Base-by-base conservation (phyloP, 2,113 vertebrate species). In the Willisornis vidua region DNA sequence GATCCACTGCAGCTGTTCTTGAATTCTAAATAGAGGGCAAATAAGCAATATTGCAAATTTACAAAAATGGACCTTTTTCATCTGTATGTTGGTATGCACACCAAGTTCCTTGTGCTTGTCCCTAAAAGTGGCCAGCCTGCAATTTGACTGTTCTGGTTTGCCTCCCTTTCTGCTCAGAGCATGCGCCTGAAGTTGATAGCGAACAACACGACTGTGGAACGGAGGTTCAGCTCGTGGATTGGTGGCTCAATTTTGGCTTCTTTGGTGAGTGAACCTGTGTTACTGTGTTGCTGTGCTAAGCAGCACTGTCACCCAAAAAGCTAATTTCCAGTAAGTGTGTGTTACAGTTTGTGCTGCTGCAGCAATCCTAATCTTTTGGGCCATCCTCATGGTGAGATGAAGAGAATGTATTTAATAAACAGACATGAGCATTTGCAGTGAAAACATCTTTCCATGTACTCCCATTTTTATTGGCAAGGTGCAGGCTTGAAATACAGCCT, bases 161-260 rank as follows among this genome's bases (percentile, higher is more conserved):
- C 63, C 41, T 83, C 35, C 67, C 6, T 85, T 8, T 97, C n/a
- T 62, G 74, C 97, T 33, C 97, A 99, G 99, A 99, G 99, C 89
- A 99, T 99, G 99, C 98, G 99, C 63, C 98, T 99, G 97, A 99
- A 99, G 96, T 88, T 99, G 97, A 99, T 99, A 81, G 99, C 99
- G 3, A 99, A 99, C 97, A 99, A 99, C 96, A 99, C 99, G 3
- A 99, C 99, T 1, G 99, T 99, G 95, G 99, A 99, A 94, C 98
- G 99, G 48, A 98, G 99, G 82, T 99, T 99, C 97, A 99, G 99
- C 87, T 99, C 99, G 0, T 99, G 99, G 99, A 99, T 99, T 51
- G 99, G 99, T 67, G 99, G 99, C 33, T 99, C 99, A 5, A 99
- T 99, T 97, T 97, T 99, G 93, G 99, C 99, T n/a, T 99, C 99